Evolutionary conservation across 2,797 vertebrate species (phyloP), one percentile per base, ranked within the genome.

Genomic region (Bovichtus diacanthus): DNA sequence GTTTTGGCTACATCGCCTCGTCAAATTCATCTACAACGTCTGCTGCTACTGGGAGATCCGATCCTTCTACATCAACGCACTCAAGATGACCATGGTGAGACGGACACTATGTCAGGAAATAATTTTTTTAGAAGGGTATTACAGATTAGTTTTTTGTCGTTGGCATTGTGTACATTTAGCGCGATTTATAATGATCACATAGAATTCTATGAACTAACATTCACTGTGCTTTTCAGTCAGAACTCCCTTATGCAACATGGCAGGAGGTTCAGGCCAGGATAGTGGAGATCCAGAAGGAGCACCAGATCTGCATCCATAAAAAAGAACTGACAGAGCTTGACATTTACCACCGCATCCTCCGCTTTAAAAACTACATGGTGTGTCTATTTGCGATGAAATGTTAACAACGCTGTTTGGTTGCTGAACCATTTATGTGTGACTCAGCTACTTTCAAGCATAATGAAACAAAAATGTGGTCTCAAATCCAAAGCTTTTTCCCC

Each of bases 321-420:
- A 98, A 97, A 50, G 98, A 99, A 78, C 94, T 99, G 75, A 96
- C 96, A 0, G 98, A 99, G 86, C 92, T 99, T 39, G 98, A 99
- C 84, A 97, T 99, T 85, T 99, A 99, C 87, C 98, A 99, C 85
- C 96, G 98, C 79, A 99, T 99, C 80, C 95, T 99, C 68, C 98
- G 98, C 72, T 99, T 99, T 91, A 99, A 99, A 87, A 99, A 99
- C 94, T 99, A 99, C 92, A 99, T 99, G 97, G 98, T 99, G 69
- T 38, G 88, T 80, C n/a, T 6, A 9, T 60, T 56, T 62, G 11
- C 10, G 21, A 21, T 46, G 2, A 44, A 49, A 58, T 38, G 10
- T 44, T n/a, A 60, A 25, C 16, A 10, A 23, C 16, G 5, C 10
- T 39, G 27, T 27, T 70, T 34, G 3, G 4, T 38, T 19, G 29